Base-by-base conservation (phyloP, 2,113 vertebrate genomes). In the Hemicordylus capensis region DNA sequence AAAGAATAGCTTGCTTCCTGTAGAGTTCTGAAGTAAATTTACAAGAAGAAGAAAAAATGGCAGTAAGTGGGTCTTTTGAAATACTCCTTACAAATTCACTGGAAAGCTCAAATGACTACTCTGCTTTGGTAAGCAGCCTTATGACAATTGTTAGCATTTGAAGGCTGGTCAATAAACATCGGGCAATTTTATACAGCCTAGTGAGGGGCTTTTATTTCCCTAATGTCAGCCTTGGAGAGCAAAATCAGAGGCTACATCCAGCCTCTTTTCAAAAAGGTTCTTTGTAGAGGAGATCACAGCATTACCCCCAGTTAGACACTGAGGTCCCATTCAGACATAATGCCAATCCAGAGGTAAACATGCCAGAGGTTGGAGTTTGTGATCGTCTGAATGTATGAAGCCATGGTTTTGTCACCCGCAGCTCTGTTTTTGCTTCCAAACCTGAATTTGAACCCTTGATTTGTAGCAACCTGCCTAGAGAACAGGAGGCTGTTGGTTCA, bases 141-240 rank as follows among this genome's bases (percentile, higher is more conserved):
- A 39, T 31, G 2, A 42, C 67, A 78, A 64, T 51, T 34, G 46
- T 28, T 74, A 31, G 22, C 12, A 11, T 44, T 87, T 48, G 81
- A 80, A 78, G 70, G 80, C 7, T 34, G 74, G 54, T 31, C 67
- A 61, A 20, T 70, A 70, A 67, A 85, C 75, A 34, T 46, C 89
- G 77, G 46, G 80, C 70, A 75, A 66, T 86, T 81, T 72, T 73
- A 61, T 61, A 64, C 51, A 63, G 51, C 56, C 61, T 74, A 63
- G 12, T 67, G 46, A 20, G 31, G 67, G 54, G 34, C 4, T 66
- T 63, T 44, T 31, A 73, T 89, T 89, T 64, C 58, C 37, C 66
- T 63, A 67, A 54, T 63, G 56, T 72, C 54, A 72, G 44, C 61
- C 66, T 24, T 73, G 39, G 63, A 42, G 44, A 14, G 1, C 51